Conservation (phyloP, 1,140 invertebrate genomes). For the Homarus americanus region DNA sequence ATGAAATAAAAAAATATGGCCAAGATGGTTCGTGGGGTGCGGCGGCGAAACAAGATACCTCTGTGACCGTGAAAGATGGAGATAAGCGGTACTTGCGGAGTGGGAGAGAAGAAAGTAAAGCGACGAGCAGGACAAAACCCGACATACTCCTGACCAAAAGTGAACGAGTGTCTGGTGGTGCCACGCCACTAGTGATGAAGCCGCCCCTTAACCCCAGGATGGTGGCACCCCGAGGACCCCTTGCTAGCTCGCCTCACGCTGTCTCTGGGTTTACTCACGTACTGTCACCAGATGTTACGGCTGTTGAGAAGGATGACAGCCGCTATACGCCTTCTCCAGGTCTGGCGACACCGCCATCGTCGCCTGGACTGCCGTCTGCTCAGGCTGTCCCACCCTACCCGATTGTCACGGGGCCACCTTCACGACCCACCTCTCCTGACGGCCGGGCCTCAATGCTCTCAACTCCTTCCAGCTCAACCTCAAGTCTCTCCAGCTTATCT, state of each 20-base stretch:
- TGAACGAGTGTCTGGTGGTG: not conserved
- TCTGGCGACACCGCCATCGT: slow-evolving; percentile 50
- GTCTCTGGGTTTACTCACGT: not conserved
- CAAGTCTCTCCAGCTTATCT: slow-evolving; percentile 70
- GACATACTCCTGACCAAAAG: not conserved
- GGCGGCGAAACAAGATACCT: not conserved
- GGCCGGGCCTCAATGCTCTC: slow-evolving; percentile 65
- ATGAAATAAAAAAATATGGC: not conserved
- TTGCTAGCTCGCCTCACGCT: not conserved
- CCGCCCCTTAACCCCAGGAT: slow-evolving; percentile 49
- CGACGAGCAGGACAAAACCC: not conserved
- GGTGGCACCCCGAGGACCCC: slow-evolving; percentile 35
- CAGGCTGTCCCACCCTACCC: slow-evolving; percentile 19
- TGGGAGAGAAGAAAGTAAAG: not conserved
- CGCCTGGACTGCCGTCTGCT: slow-evolving; percentile 15
- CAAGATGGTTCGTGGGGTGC: not conserved
- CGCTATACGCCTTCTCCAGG: slow-evolving; percentile 32
- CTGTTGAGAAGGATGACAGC: slow-evolving; percentile 24
- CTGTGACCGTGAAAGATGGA: not conserved
- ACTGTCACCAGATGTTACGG: not conserved
- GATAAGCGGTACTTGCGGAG: not conserved
- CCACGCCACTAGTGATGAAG: slow-evolving; percentile 46
- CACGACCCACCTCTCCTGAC: slow-evolving; percentile 62
- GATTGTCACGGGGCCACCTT: slow-evolving; percentile 3
- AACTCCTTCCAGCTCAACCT: slow-evolving; percentile 73